Evolutionary conservation across 2,888 invertebrate species (phyloP).

Genomic region (Chrysolina americana): DNA sequence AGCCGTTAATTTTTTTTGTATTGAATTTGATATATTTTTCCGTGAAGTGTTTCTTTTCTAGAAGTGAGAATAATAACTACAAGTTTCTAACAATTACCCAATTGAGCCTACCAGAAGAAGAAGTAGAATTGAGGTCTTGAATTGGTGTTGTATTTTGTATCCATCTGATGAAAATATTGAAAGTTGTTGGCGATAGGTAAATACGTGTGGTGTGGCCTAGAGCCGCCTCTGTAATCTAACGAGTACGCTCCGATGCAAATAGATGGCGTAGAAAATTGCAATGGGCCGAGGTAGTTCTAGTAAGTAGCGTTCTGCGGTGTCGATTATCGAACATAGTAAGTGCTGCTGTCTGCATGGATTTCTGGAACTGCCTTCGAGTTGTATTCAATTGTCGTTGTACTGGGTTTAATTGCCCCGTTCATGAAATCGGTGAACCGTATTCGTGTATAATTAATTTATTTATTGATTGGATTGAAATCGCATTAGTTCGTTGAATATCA

Average conservation of each 20-base stretch:
- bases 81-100: too few relatives aligned
- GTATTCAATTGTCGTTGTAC: background rate
- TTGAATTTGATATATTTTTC: too few relatives aligned
- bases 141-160: too few relatives aligned
- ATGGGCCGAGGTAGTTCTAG: background rate
- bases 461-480: background rate
- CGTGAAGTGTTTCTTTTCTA: too few relatives aligned
- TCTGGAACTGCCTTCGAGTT: background rate
- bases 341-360: constrained; percentile 2
- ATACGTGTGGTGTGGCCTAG: background rate
- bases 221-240: background rate
- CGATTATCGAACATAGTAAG: background rate
- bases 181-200: too few relatives aligned
- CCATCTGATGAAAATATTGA: too few relatives aligned
- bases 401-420: background rate
- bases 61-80: too few relatives aligned
- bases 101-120: too few relatives aligned
- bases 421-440: background rate
- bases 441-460: background rate
- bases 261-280: background rate
- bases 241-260: background rate
- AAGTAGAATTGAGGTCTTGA: too few relatives aligned
- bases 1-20: too few relatives aligned
- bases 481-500: background rate
- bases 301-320: background rate